Evolutionary conservation across 2,797 vertebrate genomes (phyloP), one percentile per base, ranked within the genome.

Genomic region (Dipus sagitta): DNA sequence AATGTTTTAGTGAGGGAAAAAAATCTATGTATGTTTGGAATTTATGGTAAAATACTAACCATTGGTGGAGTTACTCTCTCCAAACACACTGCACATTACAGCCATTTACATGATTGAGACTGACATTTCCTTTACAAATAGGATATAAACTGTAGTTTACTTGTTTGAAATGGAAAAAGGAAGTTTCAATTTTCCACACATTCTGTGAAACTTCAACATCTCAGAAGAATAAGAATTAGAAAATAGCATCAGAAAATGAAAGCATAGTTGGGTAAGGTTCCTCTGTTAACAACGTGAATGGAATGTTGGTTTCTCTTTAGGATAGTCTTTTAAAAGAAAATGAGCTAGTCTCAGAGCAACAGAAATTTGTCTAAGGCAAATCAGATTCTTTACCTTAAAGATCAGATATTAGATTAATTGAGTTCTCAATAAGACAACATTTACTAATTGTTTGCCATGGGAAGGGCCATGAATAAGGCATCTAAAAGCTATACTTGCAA

Each of bases 391-490:
- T 74, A 30, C 7, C 26, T n/a, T 9, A 42, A 52, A 60, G 10
- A 26, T 76, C 26, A 86, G 62, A 42, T 42, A 2, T 26, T 23
- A 32, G 21, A 83, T 6, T 26, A n/a, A 34, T 28, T 67, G 15
- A 24, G 2, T 71, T 82, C 77, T 9, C 47, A 52, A 65, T 70
- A 65, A 21, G 24, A 76, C 1, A n/a, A 8, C 52, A 81, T 10
- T 82, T 74, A 58, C 47, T 70, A 52, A 62, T 1, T 23, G 5
- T 30, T 64, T 0, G 3, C 42, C 30, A 24, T 5, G 83, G 17
- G 1, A 17, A 15, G 3, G 32, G 1, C 1, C 60, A 60, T 82
- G 2, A 15, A 28, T 4, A 6, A 1, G 15, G 1, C 0, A 52
- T 65, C 20, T 85, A 14, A 79, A 24, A 26, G 13, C 6, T 34